phyloP scores from a whole-genome alignment of 2,888 invertebrate species.

The Drosophila subquinaria region DNA sequence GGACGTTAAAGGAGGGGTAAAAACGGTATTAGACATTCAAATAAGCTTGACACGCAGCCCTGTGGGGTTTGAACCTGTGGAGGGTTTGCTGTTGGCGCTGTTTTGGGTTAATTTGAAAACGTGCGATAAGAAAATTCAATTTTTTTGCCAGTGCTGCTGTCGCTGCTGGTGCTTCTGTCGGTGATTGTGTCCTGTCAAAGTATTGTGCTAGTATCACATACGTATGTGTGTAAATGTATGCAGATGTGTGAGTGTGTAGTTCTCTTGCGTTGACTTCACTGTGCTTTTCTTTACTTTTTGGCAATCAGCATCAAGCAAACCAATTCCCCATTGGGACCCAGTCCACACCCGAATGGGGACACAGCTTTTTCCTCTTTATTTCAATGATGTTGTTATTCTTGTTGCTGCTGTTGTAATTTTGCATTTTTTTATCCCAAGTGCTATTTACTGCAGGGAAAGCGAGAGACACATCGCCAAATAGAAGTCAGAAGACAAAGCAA shows the following conservation, averaged over 20 bases:
- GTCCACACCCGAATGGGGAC: conserved; percentile 5
- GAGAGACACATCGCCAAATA: conserved; percentile 25
- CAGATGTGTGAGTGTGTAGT: conserved; percentile 30
- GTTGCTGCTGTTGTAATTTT: conserved; percentile 56
- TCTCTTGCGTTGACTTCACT: conserved; percentile 17
- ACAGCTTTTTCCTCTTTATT: conserved; percentile 14
- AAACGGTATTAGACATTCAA: conserved; percentile 59
- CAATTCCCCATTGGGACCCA: conserved; percentile 67
- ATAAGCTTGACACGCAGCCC: conserved; percentile 54
- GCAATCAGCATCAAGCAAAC: conserved; percentile 73
- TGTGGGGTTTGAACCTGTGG: conserved; percentile 22
- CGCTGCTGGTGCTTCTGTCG: conserved; percentile 1
- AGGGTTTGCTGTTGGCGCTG: conserved; percentile 31
- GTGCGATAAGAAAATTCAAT: conserved; percentile 74
- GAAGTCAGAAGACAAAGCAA: conserved; percentile 43
- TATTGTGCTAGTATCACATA: conserved; percentile 29
- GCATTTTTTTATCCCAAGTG: conserved; percentile 57
- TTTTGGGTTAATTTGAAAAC: conserved; percentile 74
- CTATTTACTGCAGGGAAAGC: conserved; percentile 39
- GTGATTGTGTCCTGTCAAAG: conserved; percentile 41
- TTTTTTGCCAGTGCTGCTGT: conserved; percentile 42
- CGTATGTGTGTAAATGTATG: conserved; percentile 4
- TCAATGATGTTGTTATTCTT: conserved; percentile 25
- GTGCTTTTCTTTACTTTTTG: conserved; percentile 48
- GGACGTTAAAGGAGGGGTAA: conserved; percentile 1